Evolutionary conservation across 2,888 invertebrate genomes (phyloP), one percentile per base, ranked within the genome.

Genomic region (Drosophila prolongata): DNA sequence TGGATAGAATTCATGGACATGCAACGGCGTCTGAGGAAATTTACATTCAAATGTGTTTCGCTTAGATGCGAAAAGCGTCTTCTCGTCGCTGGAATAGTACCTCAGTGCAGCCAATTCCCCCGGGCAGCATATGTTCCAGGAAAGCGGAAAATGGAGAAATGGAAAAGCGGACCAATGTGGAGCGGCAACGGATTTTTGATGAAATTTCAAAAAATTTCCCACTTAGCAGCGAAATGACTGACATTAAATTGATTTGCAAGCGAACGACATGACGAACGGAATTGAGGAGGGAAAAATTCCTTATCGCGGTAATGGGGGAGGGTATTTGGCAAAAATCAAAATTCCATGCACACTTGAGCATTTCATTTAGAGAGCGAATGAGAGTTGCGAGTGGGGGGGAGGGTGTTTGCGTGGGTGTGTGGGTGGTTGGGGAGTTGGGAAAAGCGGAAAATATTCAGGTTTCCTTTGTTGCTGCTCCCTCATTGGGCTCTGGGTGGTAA

Each of bases 191-290:
- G 79, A 82, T 89, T 90, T 89, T 89, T 90, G 90, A 90, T 90
- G 90, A 90, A 90, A 90, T 90, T 90, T 90, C 83, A 87, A 87
- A 87, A 67, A 86, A 80, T 83, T 85, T 79, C 83, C 78, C 86
- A 79, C 84, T 80, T 79, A 78, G 82, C 82, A 61, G 73, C 75
- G 75, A 86, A 90, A 89, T 89, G 90, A 90, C 90, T 87, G 89
- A 88, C 89, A 91, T 90, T 86, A 90, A 89, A 90, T 91, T 90
- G 90, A 90, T 90, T 90, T 90, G 91, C 88, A 90, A 91, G 89
- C 89, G 76, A 79, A 71, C 81, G 87, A 82, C 89, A 90, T 91
- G 90, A 89, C 90, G 89, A 84, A 90, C 86, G 80, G 82, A 82
- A 82, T 75, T 75, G 75, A 37, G 37, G 42, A 44, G 46, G 55